Evolutionary conservation across 37 sponge, comb jelly and placozoan genomes (phyloP).

Genomic region (Amphimedon queenslandica): DNA sequence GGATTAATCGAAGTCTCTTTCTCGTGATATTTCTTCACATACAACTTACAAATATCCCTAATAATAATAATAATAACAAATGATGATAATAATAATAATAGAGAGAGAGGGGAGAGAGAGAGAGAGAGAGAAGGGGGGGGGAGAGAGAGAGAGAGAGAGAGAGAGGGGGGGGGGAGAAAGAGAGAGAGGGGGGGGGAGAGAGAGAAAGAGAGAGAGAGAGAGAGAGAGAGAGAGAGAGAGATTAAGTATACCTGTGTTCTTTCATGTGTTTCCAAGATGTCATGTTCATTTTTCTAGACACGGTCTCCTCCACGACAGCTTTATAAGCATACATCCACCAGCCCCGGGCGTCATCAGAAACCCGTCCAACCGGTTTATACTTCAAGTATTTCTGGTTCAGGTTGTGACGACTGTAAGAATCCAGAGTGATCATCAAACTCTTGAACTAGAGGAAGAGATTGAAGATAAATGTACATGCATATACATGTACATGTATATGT

Average conservation of each 20-base stretch:
- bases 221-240: no score
- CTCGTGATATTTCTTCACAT: constrained; percentile 56
- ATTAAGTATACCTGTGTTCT: constrained; percentile 70
- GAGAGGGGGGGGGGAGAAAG: no score
- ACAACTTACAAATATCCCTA: constrained; percentile 35
- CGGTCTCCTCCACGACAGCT: constrained; percentile 64
- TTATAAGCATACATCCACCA: constrained; percentile 83
- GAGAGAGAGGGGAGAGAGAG: no score
- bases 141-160: no score
- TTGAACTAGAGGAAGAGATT: constrained; percentile 24
- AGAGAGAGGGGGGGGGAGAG: no score
- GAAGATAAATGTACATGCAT: background rate
- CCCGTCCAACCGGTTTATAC: constrained; percentile 11
- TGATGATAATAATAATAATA: no score
- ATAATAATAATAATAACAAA: no score
- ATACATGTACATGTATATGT: background rate
- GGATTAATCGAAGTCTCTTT: constrained; percentile 34
- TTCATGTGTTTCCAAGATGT: constrained; percentile 84
- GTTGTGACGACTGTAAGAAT: constrained; percentile 34
- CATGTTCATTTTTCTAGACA: constrained; percentile 41
- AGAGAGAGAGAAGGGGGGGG: no score
- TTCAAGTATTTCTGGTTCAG: constrained; percentile 58
- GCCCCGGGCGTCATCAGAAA: constrained; percentile 20
- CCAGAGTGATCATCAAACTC: constrained; percentile 39
- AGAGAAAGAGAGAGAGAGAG: no score